phyloP scores from a whole-genome alignment of 2,797 vertebrate species.

The Novumbra hubbsi region DNA sequence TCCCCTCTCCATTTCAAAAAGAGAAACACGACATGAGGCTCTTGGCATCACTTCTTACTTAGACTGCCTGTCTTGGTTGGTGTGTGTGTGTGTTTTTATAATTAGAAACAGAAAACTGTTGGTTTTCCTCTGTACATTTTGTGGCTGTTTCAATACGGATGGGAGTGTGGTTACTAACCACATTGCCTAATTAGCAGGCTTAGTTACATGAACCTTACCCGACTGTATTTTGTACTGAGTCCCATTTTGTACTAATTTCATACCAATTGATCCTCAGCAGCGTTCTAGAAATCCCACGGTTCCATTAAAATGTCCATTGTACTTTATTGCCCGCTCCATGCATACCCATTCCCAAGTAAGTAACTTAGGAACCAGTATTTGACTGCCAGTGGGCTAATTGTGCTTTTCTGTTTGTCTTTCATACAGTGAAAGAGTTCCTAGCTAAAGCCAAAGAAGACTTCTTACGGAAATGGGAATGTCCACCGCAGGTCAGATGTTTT shows the following conservation, averaged over 20 bases:
- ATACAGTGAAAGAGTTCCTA: slow-evolving; percentile 98
- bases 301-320: slow-evolving; percentile 28
- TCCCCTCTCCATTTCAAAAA: slow-evolving; percentile 33
- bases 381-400: slow-evolving; percentile 19
- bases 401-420: slow-evolving; percentile 26
- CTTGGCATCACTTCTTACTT: slow-evolving; percentile 70
- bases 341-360: slow-evolving; percentile 22
- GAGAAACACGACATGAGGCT: slow-evolving; percentile 31
- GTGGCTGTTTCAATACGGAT: slow-evolving; percentile 61
- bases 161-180: slow-evolving; percentile 43
- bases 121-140: not conserved
- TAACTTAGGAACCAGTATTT: not conserved
- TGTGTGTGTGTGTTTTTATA: slow-evolving; percentile 61
- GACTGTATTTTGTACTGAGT: slow-evolving; percentile 34
- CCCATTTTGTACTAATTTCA: slow-evolving; percentile 27
- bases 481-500: slow-evolving; percentile 83
- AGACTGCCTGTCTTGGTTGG: slow-evolving; percentile 54
- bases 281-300: slow-evolving; percentile 20
- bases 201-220: slow-evolving; percentile 27
- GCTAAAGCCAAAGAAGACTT: slow-evolving; percentile 99
- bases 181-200: no score
- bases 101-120: slow-evolving; percentile 31
- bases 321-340: slow-evolving; percentile 34
- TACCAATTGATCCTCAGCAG: slow-evolving; percentile 20
- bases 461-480: slow-evolving; percentile 98